Evolutionary conservation across 2,888 invertebrate genomes (phyloP).

Genomic region (Stenurella melanura): DNA sequence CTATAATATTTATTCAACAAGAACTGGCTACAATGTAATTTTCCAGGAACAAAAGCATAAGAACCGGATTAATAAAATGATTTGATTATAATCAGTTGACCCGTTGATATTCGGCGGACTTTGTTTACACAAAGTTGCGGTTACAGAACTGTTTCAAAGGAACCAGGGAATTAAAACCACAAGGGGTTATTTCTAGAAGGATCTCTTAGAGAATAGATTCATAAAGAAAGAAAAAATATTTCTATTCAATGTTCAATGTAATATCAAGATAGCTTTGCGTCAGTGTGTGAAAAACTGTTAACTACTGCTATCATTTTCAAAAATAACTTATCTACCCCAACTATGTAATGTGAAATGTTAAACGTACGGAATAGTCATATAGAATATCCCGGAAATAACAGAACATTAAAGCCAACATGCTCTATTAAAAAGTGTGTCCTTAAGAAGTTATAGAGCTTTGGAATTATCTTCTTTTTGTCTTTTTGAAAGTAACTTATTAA

Average conservation of each 20-base stretch:
- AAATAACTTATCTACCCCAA: no score
- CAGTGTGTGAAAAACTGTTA: not conserved
- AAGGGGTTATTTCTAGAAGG: slow-evolving; percentile 17
- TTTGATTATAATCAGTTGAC: slow-evolving; percentile 55
- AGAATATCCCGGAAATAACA: no score
- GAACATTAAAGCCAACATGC: no score
- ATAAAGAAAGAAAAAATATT: not conserved
- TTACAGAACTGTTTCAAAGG: slow-evolving; percentile 21
- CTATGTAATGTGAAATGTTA: no score
- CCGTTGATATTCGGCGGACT: slow-evolving; percentile 40
- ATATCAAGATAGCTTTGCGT: not conserved
- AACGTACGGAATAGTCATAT: no score
- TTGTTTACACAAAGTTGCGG: slow-evolving; percentile 32
- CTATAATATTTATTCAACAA: slow-evolving; percentile 45
- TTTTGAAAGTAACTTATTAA: no score
- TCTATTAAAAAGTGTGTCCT: no score
- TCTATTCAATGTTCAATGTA: not conserved
- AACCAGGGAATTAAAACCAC: slow-evolving; percentile 11
- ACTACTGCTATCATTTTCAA: no score
- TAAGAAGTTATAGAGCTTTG: no score
- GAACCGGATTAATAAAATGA: slow-evolving; percentile 55
- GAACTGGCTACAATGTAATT: slow-evolving; percentile 44
- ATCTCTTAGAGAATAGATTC: not conserved
- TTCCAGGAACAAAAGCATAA: slow-evolving; percentile 49
- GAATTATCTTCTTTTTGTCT: no score